Evolutionary conservation across 2,797 vertebrate genomes (phyloP).

Genomic region (Miichthys miiuy): DNA sequence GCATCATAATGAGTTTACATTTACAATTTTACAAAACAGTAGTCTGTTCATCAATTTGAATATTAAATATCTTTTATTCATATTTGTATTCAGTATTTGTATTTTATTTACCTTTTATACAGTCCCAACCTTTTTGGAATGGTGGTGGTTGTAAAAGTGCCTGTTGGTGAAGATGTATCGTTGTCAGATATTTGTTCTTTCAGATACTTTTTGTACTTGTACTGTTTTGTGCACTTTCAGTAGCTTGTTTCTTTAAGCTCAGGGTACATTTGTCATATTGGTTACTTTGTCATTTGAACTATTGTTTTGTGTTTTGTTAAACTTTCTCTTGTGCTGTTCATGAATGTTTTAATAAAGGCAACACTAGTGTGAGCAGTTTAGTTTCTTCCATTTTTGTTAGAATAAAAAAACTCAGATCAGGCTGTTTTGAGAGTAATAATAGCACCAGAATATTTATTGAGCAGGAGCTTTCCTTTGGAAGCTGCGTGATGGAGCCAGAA

Average conservation of each 20-base stretch:
- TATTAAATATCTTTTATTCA: too few relatives aligned
- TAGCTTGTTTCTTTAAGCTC: not conserved
- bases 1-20: too few relatives aligned
- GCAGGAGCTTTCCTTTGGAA: not conserved
- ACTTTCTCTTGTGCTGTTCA: not conserved
- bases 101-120: too few relatives aligned
- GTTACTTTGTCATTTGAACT: not conserved
- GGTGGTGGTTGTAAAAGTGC: not conserved
- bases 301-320: not conserved
- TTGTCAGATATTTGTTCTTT: not conserved
- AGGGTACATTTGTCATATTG: not conserved
- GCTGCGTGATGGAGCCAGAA: not conserved
- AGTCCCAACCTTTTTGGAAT: too few relatives aligned
- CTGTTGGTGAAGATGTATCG: not conserved
- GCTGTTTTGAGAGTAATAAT: not conserved
- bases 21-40: too few relatives aligned
- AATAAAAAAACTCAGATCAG: too few relatives aligned
- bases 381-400: not conserved
- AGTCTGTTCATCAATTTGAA: too few relatives aligned
- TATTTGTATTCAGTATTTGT: too few relatives aligned
- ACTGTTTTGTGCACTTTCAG: not conserved
- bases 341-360: not conserved
- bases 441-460: not conserved
- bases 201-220: not conserved
- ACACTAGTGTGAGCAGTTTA: not conserved